Evolutionary conservation across 1,140 invertebrate species (phyloP), one percentile per base, ranked within the genome.

Genomic region (Geopemphigus sp.): DNA sequence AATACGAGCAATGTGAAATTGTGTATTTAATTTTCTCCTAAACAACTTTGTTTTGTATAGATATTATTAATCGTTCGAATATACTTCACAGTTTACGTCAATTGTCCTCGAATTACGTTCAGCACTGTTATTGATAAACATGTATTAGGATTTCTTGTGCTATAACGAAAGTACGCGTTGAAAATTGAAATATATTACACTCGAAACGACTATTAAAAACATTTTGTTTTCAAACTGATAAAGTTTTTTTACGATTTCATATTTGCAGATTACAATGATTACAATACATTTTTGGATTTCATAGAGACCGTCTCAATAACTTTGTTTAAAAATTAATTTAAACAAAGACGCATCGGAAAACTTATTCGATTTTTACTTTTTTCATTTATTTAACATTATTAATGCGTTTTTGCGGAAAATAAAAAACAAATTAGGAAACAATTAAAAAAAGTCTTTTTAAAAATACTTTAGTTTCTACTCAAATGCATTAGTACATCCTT

Each of bases 331-430:
- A 17, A 39, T 64, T 39, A 64, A 39, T 64, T 64, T 64, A 6
- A 39, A 64, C 39, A 39, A 64, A 64, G 19, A 39, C n/a, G n/a
- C 10, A 64, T 64, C 39, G 32, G 8, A 32, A 64, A 32, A 64
- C 29, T 39, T 64, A 64, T 63, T 63, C 8, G 32, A 4, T 39
- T 24, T 63, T 61, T 63, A 63, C 61, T 63, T 63, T 39, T 39
- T 63, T n/a, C n/a, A n/a, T n/a, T n/a, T n/a, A n/a, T 26, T 66
- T 66, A 45, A 45, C 12, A 11, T 19, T 45, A 45, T 66, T 45
- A 66, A 66, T 66, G 32, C 39, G 32, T 45, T 66, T 22, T 66
- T 45, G n/a, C 45, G 22, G n/a, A 22, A n/a, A 64, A 64, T 64
- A 64, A 64, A 39, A 61, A 11, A 45, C 24, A 17, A 39, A 64